A percentile compares a stretch with the other conserved stretches of the same genome.
Conservation (phyloP, 2,113 vertebrate genomes). For the Ceuthmochares aereus region DNA sequence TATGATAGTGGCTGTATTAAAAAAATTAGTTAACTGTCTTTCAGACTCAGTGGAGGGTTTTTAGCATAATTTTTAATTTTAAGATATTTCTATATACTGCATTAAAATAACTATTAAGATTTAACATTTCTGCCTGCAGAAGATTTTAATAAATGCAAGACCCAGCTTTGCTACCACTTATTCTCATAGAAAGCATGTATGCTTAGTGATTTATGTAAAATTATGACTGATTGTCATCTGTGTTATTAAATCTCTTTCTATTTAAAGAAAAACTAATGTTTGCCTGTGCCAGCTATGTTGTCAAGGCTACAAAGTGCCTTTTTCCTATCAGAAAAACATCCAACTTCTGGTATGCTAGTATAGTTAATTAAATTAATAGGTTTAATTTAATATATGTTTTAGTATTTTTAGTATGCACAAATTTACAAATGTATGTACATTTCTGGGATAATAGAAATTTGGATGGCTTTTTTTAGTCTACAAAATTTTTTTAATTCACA, state of each 20-base stretch:
- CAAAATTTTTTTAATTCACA: background rate
- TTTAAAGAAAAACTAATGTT: background rate
- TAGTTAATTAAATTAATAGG: background rate
- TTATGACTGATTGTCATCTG: background rate
- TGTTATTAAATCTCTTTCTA: background rate
- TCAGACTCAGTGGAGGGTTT: background rate
- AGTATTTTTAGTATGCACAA: background rate
- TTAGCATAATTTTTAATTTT: background rate
- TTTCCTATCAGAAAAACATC: background rate
- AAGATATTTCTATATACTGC: background rate
- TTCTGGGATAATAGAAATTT: background rate
- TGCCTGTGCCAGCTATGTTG: background rate
- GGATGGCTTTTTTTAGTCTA: background rate
- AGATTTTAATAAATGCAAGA: background rate
- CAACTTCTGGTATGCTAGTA: background rate
- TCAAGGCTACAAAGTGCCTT: background rate
- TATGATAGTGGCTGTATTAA: background rate
- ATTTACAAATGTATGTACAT: background rate
- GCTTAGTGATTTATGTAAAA: background rate
- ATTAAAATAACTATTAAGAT: background rate
- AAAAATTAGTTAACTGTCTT: background rate
- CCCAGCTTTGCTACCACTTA: fast-evolving
- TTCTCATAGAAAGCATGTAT: background rate
- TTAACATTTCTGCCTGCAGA: background rate
- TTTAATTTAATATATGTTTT: background rate